Conservation (phyloP, 1,140 invertebrate genomes). For the Subanguina moxae region DNA sequence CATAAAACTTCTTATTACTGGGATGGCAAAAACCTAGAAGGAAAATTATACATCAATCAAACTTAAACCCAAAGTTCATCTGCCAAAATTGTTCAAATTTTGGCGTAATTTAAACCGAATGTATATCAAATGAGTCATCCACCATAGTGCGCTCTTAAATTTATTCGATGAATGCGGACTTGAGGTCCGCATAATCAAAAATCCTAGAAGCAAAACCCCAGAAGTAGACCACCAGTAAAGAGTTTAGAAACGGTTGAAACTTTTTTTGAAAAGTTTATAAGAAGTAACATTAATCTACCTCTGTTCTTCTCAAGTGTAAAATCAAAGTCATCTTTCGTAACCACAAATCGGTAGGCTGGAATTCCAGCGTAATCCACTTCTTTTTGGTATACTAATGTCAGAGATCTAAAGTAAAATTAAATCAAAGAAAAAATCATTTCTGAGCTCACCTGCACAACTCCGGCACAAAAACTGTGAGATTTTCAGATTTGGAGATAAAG, state of each 20-base stretch:
- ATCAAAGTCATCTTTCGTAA: slow-evolving; percentile 35
- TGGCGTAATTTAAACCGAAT: no score
- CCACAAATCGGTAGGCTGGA: slow-evolving; percentile 36
- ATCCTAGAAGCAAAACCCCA: no score
- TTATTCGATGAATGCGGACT: no score
- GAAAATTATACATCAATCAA: no score
- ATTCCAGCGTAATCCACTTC: slow-evolving; percentile 47
- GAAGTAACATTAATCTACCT: background rate
- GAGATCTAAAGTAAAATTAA: slow-evolving; percentile 37
- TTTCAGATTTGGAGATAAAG: slow-evolving; percentile 44
- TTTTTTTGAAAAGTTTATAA: no score
- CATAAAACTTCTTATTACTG: slow-evolving; percentile 28
- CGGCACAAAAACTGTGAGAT: slow-evolving; percentile 48
- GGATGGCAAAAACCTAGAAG: slow-evolving; percentile 41
- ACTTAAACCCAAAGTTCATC: no score
- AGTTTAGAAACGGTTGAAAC: no score
- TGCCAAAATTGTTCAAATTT: no score
- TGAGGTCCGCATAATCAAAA: no score
- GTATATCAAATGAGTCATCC: no score
- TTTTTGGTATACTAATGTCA: slow-evolving; percentile 39
- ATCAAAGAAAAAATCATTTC: background rate
- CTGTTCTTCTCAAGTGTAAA: background rate
- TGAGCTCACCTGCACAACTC: slow-evolving; percentile 52
- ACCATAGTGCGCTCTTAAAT: no score
- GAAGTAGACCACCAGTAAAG: no score